Evolutionary conservation across 2,113 vertebrate species (phyloP).

Genomic region (Ancistrus triradiatus): DNA sequence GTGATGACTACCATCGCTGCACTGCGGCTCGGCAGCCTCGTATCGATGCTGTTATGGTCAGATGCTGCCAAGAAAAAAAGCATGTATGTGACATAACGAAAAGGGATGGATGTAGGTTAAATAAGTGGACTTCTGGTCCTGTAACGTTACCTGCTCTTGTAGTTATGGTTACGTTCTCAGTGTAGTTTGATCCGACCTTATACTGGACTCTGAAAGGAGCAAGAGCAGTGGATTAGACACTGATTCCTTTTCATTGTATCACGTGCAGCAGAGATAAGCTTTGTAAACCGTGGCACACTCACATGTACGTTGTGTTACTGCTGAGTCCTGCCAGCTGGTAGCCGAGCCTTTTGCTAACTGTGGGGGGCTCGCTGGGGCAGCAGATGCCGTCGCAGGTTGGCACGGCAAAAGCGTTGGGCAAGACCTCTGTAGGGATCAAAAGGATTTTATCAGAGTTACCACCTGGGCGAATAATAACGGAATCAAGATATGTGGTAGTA

Average conservation of each 20-base stretch:
- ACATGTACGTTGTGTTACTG: constrained; percentile 34
- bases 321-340: constrained; percentile 31
- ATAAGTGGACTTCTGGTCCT: not conserved
- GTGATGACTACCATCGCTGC: not conserved
- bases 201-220: constrained; percentile 33
- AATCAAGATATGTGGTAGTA: too few relatives aligned
- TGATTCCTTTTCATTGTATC: not conserved
- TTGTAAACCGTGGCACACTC: not conserved
- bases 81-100: not conserved
- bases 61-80: not conserved
- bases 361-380: not conserved
- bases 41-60: not conserved
- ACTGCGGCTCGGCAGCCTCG: not conserved
- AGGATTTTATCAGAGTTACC: not conserved
- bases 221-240: too few relatives aligned
- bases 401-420: constrained; percentile 20
- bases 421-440: constrained; percentile 17
- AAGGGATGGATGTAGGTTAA: not conserved
- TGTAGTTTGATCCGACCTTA: constrained; percentile 7
- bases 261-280: not conserved
- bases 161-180: not conserved
- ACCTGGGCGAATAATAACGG: too few relatives aligned
- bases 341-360: constrained; percentile 7
- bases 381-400: constrained; percentile 2
- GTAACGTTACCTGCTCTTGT: constrained; percentile 28